Evolutionary conservation across 1,140 invertebrate genomes (phyloP), one percentile per base, ranked within the genome.

Genomic region (Theocolax elegans): DNA sequence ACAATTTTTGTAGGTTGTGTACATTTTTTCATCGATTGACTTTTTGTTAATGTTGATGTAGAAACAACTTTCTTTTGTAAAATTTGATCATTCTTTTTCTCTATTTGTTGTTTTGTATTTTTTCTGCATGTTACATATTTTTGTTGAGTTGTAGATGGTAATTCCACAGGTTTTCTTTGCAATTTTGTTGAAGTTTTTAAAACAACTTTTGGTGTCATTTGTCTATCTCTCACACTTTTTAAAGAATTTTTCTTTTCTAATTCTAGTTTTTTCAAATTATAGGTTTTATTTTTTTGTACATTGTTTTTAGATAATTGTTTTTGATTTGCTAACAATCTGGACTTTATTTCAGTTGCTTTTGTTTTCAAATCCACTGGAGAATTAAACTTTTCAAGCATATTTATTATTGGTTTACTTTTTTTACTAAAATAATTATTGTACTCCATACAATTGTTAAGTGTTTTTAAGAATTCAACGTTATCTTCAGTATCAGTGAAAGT

Each of bases 351-450:
- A 0, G 38, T 1, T 19, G 48, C 23, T 51, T 67, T 67, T 49
- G 62, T 35, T 1, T 23, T 19, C 1, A 48, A 48, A 38, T 7
- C 38, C 13, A 66, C 46, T 17, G 51, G 44, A 49, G 74, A 48
- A 15, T 25, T 51, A 12, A 49, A 23, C 15, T 31, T 56, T 35
- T 72, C 17, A 8, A 77, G 4, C 12, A 74, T 63, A 51, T 72
- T 71, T 9, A 77, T 25, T 8, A 77, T 9, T 10, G 78, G 54
- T 64, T 77, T 75, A 12, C 67, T 49, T 21, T 72, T 72, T 23
- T 65, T 31, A 42, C 70, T 29, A 7, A 80, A 49, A 62, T 73
- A 80, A 12, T 75, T 70, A 8, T 75, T 62, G 49, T 81, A 81
- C 1, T 75, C 67, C 31, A 75, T 65, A 8, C 76, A 74, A n/a